Evolutionary conservation across 2,888 invertebrate species (phyloP), one percentile per base, ranked within the genome.

Genomic region (Saturnia japonica): DNA sequence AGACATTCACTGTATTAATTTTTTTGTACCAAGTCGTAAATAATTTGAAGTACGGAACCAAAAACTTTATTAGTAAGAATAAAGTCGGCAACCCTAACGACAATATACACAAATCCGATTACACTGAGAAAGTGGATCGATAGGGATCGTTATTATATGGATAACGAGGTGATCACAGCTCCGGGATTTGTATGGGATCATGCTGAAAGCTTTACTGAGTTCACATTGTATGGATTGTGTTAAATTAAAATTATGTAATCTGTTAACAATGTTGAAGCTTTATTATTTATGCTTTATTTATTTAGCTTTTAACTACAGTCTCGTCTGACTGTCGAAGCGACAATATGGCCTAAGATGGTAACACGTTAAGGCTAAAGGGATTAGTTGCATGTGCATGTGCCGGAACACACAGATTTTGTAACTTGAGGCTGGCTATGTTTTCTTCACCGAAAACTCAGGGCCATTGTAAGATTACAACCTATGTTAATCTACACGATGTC

Each of bases 61-160:
- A 60, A 60, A 12, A 9, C 11, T 4, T 57, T 25, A 57, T 25
- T 22, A 54, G 54, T 54, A 8, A 54, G 47, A 19, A 43, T 47
- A 47, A 54, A 22, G 12, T 60, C 4, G 64, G 34, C 40, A 64
- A 64, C 64, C 64, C 64, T 64, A 40, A 4, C 40, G 54, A 70
- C 70, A 70, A 70, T 70, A 54, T 67, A 40, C 70, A 66, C 70
- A 57, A 68, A 70, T 67, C 70, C 68, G 70, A 70, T 70, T 68
- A 70, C 43, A 60, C 47, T n/a, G 45, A 68, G 68, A 68, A 60
- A 60, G 57, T 67, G 60, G 43, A 68, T 70, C 70, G 67, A 68
- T 43, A 28, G 45, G 68, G 67, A 79, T 81, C 79, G 77, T 75
- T 79, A 80, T 80, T 80, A 78, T 78, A 80, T 80, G 78, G 78